Conservation (phyloP, 2,888 invertebrate genomes). For the Campoplex capitator region DNA sequence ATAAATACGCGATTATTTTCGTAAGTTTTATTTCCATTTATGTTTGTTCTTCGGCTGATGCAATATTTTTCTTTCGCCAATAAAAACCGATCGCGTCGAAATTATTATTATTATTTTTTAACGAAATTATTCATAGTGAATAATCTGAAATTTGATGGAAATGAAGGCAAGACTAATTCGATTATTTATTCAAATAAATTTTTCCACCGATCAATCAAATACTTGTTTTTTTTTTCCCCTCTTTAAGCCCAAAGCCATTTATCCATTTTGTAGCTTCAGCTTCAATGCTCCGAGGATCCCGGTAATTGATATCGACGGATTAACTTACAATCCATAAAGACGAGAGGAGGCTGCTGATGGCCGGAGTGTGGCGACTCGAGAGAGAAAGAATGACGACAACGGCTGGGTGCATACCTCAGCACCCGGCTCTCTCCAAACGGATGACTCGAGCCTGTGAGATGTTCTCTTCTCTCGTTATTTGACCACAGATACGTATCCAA, state of each 20-base stretch:
- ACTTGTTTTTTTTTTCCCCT: neutral
- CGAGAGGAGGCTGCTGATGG: slow-evolving; percentile 82
- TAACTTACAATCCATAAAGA: slow-evolving; percentile 83
- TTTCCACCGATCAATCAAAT: neutral
- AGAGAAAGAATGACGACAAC: slow-evolving; percentile 82
- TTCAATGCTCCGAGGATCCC: neutral
- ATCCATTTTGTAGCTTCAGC: neutral
- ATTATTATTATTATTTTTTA: too few species aligned
- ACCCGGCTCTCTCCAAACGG: slow-evolving; percentile 83
- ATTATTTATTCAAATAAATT: neutral
- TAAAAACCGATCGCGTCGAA: neutral
- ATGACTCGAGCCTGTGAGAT: slow-evolving; percentile 81
- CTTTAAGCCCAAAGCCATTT: neutral
- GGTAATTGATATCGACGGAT: neutral
- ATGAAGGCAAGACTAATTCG: neutral
- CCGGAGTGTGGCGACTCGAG: slow-evolving; percentile 81
- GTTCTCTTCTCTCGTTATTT: slow-evolving; percentile 79
- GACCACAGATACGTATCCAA: slow-evolving; percentile 74
- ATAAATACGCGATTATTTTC: neutral
- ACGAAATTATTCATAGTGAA: neutral
- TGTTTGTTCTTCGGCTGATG: neutral
- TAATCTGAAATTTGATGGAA: neutral
- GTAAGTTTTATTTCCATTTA: neutral
- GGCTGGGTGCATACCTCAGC: slow-evolving; percentile 84
- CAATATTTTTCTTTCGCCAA: neutral